Conservation (phyloP, 2,113 vertebrate genomes). For the Forbesichthys papilliferus region DNA sequence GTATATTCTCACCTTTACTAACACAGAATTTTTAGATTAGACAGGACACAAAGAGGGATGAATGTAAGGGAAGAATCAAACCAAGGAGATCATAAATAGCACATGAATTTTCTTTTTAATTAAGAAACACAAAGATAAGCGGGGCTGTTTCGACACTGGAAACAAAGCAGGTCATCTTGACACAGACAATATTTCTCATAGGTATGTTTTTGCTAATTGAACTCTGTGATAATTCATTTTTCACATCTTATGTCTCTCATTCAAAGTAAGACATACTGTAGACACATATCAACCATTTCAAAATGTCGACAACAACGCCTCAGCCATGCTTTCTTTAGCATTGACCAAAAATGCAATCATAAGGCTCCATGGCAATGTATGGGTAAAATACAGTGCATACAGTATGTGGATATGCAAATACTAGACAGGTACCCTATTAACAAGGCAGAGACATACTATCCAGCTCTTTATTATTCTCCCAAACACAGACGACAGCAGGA, state of each 20-base stretch:
- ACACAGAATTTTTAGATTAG: too few species aligned
- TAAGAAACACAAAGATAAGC: slow-evolving; percentile 66
- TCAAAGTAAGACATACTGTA: slow-evolving; percentile 32
- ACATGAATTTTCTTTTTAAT: slow-evolving; percentile 77
- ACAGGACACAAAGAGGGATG: too few species aligned
- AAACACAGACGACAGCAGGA: slow-evolving; percentile 16
- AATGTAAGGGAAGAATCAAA: slow-evolving; percentile 6
- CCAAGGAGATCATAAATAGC: slow-evolving; percentile 65
- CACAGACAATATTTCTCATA: slow-evolving; percentile 40
- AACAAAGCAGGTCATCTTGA: slow-evolving; percentile 42
- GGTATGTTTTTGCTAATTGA: slow-evolving; percentile 39
- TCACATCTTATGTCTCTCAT: slow-evolving; percentile 24
- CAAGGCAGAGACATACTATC: slow-evolving; percentile 5
- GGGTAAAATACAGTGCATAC: slow-evolving; percentile 33
- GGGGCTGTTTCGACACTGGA: slow-evolving; percentile 46
- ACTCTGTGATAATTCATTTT: slow-evolving; percentile 10
- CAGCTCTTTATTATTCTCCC: slow-evolving; percentile 25
- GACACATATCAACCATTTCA: neutral
- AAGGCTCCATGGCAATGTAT: neutral
- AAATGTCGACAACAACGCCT: slow-evolving; percentile 10
- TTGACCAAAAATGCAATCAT: slow-evolving; percentile 26
- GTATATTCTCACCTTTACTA: too few species aligned
- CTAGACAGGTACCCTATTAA: slow-evolving; percentile 16
- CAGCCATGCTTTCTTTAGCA: slow-evolving; percentile 13
- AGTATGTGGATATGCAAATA: slow-evolving; percentile 40